Evolutionary conservation across 2,113 vertebrate genomes (phyloP).

Genomic region (Oxygymnocypris stewartii): DNA sequence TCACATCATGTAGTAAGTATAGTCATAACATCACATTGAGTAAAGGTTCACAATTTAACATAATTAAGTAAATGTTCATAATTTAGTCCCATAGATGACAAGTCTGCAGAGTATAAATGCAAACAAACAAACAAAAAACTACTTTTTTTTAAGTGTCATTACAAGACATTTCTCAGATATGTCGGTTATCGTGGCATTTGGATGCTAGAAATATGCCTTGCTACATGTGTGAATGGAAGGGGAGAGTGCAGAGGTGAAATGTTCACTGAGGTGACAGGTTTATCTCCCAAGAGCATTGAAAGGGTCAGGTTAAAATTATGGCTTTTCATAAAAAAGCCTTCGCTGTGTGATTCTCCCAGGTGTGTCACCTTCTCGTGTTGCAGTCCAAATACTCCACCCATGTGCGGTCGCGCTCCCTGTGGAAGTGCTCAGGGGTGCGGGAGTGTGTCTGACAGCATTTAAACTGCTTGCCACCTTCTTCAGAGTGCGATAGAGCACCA

Average conservation of each 20-base stretch:
- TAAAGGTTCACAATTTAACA: too few species aligned
- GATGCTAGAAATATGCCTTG: background rate
- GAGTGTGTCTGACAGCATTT: slow-evolving; percentile 10
- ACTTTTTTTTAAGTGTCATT: background rate
- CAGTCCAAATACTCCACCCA: background rate
- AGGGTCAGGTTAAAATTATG: slow-evolving; percentile 19
- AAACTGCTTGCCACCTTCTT: background rate
- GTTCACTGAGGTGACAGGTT: background rate
- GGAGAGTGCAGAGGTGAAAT: background rate
- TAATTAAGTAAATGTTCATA: too few species aligned
- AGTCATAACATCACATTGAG: too few species aligned
- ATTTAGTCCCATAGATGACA: too few species aligned
- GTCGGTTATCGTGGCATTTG: background rate
- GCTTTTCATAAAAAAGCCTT: background rate
- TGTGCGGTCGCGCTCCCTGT: background rate
- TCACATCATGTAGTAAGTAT: too few species aligned
- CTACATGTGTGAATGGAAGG: background rate
- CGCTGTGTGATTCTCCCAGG: background rate
- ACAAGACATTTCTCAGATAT: background rate
- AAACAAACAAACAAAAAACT: too few species aligned
- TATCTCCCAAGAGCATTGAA: slow-evolving; percentile 8
- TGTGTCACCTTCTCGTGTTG: background rate
- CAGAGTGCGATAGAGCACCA: slow-evolving; percentile 13
- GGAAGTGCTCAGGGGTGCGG: background rate
- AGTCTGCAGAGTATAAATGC: too few species aligned